A percentile compares a stretch with the other conserved stretches of the same genome.
Conservation (phyloP, 2,797 vertebrate genomes). For the Sebastes miniatus region DNA sequence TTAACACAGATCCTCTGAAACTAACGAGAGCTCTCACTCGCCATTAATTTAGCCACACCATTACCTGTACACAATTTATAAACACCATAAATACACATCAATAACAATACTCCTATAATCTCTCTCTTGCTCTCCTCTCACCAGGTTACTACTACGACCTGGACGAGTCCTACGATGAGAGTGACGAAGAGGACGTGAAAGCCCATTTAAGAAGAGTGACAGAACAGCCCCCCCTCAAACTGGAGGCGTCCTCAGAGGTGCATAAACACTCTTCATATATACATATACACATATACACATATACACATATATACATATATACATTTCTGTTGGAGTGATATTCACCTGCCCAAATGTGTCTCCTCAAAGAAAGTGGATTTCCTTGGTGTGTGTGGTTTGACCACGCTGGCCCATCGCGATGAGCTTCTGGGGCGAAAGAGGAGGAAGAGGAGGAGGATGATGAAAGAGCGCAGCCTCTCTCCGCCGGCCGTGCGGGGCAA, state of each 20-base stretch:
- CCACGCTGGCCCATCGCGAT: conserved; percentile 88
- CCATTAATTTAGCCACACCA: too few species aligned
- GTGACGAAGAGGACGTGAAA: conserved; percentile 91
- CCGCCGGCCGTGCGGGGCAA: conserved; percentile 82
- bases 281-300: too few species aligned
- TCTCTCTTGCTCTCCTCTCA: conserved; percentile 9
- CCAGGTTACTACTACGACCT: conserved; percentile 92
- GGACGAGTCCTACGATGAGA: conserved; percentile 92
- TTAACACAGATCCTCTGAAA: too few species aligned
- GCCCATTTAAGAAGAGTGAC: conserved; percentile 90
- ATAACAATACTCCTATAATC: background rate
- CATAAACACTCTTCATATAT: background rate
- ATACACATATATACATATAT: too few species aligned
- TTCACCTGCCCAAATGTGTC: conserved; percentile 5
- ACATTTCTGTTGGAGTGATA: background rate
- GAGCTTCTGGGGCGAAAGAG: conserved; percentile 87
- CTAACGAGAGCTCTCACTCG: too few species aligned
- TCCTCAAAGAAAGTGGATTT: conserved; percentile 89
- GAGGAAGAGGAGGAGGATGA: conserved; percentile 89
- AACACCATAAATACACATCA: too few species aligned
- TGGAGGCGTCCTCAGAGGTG: conserved; percentile 90
- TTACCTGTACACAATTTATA: too few species aligned
- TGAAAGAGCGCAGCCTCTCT: conserved; percentile 89
- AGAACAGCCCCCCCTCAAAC: conserved; percentile 89
- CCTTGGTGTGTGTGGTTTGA: conserved; percentile 88